Conservation (phyloP, 2,797 vertebrate genomes). For the Rhinogobio ventralis region DNA sequence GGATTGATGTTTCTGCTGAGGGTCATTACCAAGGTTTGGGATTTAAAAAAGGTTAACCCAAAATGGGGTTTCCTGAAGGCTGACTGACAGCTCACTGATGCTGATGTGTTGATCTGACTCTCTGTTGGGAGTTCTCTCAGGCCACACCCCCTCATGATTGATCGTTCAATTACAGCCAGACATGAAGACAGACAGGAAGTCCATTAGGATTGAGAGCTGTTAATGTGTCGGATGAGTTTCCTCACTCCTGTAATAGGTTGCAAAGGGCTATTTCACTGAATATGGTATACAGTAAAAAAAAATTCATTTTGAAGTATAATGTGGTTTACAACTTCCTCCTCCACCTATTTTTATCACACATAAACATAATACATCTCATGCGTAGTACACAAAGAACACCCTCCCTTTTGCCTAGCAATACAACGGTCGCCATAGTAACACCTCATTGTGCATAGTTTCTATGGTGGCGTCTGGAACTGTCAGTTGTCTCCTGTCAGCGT, state of each 20-base stretch:
- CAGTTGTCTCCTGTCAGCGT: conserved; percentile 31
- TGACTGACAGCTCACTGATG: conserved; percentile 28
- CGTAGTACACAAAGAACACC: conserved; percentile 11
- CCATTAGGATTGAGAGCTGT: conserved; percentile 64
- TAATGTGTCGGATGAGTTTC: conserved; percentile 19
- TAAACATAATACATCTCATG: neutral
- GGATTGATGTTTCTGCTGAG: conserved; percentile 32
- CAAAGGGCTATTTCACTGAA: neutral
- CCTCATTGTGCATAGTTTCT: conserved; percentile 55
- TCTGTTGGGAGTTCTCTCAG: conserved; percentile 15
- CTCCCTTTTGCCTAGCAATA: conserved; percentile 39
- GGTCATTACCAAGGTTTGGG: neutral
- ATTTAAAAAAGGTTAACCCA: neutral
- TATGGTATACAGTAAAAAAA: neutral
- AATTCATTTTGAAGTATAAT: neutral
- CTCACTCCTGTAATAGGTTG: neutral
- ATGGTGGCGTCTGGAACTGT: conserved; percentile 32
- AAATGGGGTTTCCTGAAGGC: conserved; percentile 36
- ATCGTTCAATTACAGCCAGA: conserved; percentile 63
- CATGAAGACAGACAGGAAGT: conserved; percentile 70
- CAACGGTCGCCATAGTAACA: conserved; percentile 55
- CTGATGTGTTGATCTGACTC: conserved; percentile 34
- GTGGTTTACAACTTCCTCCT: neutral
- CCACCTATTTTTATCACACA: neutral
- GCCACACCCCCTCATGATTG: conserved; percentile 60